Evolutionary conservation across 2,113 vertebrate genomes (phyloP).

Genomic region (Callopanchax toddi): DNA sequence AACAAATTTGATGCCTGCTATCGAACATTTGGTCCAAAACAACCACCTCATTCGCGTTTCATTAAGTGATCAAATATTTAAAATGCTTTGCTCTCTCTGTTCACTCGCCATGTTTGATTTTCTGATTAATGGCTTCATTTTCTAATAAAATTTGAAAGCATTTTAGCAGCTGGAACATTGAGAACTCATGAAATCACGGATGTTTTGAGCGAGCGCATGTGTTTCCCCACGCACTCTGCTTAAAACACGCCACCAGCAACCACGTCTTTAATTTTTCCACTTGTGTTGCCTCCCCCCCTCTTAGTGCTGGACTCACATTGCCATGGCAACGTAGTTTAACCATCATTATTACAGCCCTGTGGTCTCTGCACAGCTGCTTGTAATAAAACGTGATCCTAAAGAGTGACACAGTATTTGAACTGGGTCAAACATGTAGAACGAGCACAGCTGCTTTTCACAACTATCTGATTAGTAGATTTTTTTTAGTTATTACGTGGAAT

Average conservation of each 20-base stretch:
- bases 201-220: background rate
- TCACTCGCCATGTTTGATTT: background rate
- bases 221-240: conserved; percentile 21
- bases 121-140: background rate
- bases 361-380: conserved; percentile 50
- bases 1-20: background rate
- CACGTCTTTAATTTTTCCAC: conserved; percentile 43
- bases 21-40: too few relatives aligned
- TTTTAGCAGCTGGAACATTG: conserved; percentile 17
- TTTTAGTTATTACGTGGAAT: background rate
- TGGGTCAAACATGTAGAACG: background rate
- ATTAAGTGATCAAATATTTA: background rate
- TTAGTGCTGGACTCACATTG: conserved; percentile 10
- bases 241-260: conserved; percentile 16
- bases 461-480: background rate
- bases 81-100: background rate
- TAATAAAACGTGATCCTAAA: conserved; percentile 38
- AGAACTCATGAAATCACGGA: conserved; percentile 16
- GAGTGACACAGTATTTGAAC: conserved; percentile 12
- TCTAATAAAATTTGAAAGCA: conserved; percentile 2
- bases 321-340: conserved; percentile 33
- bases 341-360: conserved; percentile 32
- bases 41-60: background rate
- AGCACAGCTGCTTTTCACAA: background rate
- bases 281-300: conserved; percentile 28